Evolutionary conservation across 1,140 invertebrate species (phyloP).

Genomic region (Helicorthomorpha holstii): DNA sequence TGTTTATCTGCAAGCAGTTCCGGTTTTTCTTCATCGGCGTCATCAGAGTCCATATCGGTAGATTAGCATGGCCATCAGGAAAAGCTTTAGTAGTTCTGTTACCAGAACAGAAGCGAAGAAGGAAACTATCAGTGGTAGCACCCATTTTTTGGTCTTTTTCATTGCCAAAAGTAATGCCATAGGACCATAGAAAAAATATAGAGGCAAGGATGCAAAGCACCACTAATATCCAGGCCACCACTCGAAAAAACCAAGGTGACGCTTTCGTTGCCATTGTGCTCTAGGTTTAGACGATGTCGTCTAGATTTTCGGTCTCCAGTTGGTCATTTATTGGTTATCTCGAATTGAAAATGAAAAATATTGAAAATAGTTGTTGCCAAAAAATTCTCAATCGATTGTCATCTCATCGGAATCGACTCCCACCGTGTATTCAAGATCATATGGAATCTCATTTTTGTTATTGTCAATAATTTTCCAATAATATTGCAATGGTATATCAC

Average conservation of each 20-base stretch:
- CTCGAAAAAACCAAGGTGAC: slow-evolving; percentile 32
- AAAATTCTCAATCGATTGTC: slow-evolving; percentile 13
- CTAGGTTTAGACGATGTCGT: too few species aligned
- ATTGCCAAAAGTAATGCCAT: slow-evolving; percentile 36
- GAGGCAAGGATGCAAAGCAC: slow-evolving; percentile 25
- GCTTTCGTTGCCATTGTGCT: too few species aligned
- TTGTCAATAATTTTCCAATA: slow-evolving; percentile 17
- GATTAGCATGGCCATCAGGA: slow-evolving; percentile 30
- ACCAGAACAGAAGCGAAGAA: slow-evolving; percentile 36
- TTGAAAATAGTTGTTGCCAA: slow-evolving; percentile 17
- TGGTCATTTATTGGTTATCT: too few species aligned
- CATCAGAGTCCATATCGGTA: slow-evolving; percentile 29
- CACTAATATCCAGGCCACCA: slow-evolving; percentile 32
- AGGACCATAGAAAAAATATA: slow-evolving; percentile 33
- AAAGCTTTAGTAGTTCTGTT: slow-evolving; percentile 34
- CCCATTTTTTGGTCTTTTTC: slow-evolving; percentile 36
- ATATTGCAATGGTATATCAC: slow-evolving; percentile 16
- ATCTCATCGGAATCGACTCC: slow-evolving; percentile 9
- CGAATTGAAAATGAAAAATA: slow-evolving; percentile 3
- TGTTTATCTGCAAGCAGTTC: too few species aligned
- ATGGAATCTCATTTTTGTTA: slow-evolving; percentile 11
- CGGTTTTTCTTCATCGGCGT: slow-evolving; percentile 30
- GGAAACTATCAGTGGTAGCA: slow-evolving; percentile 34
- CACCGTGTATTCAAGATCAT: slow-evolving; percentile 16
- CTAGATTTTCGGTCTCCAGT: too few species aligned